These are phyloP conservation scores for Coelinius sp. DNA, from an alignment of 2,888 invertebrate genomes.

Conservation along the genomic window DNA sequence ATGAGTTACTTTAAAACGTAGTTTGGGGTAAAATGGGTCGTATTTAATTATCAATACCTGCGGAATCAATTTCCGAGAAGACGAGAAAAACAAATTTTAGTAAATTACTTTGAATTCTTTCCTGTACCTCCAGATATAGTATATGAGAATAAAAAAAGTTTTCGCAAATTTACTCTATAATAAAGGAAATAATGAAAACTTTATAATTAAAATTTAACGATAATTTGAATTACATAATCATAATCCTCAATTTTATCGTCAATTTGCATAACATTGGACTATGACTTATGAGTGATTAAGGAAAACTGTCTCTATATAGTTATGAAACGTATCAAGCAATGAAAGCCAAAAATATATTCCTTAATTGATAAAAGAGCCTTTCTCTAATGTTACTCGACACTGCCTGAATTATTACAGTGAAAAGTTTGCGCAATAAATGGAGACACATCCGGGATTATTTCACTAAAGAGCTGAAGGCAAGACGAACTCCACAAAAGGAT, in stretches of 20 bases:
- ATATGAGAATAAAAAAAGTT: not conserved
- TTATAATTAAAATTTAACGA: not conserved
- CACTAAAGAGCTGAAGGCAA: constrained; percentile 64
- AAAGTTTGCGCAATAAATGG: constrained; percentile 63
- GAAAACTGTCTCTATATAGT: not conserved
- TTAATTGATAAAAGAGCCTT: not conserved
- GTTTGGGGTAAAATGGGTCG: too few species aligned
- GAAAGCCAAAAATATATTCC: not conserved
- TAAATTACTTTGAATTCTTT: not conserved
- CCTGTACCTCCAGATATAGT: not conserved
- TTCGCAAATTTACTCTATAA: not conserved
- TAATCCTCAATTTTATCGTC: not conserved
- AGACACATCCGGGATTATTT: constrained; percentile 66
- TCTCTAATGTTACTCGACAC: not conserved
- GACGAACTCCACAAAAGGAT: constrained; percentile 50
- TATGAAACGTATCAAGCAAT: not conserved
- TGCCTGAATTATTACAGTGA: constrained; percentile 56
- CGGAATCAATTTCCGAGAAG: too few species aligned
- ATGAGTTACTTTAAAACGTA: too few species aligned
- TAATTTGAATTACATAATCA: not conserved
- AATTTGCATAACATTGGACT: not conserved
- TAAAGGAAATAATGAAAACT: not conserved
- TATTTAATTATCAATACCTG: not conserved
- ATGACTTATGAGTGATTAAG: not conserved
- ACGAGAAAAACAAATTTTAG: not conserved